Evolutionary conservation across 2,888 invertebrate genomes (phyloP).

Genomic region (Erannis defoliaria): DNA sequence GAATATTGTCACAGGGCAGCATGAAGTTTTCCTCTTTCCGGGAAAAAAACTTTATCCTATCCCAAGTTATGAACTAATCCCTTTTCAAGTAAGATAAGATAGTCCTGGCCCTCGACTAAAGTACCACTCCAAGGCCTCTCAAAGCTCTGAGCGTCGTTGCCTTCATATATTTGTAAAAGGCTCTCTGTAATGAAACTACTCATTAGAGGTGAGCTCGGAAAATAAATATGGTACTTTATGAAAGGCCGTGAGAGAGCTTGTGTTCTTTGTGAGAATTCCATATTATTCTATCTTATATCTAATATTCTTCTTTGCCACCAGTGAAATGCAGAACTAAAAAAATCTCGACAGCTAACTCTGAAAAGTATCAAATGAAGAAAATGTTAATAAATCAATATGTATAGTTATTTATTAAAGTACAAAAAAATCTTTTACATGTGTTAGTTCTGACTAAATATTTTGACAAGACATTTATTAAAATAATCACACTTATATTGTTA

Average conservation of each 20-base stretch:
- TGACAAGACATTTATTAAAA: too few species aligned
- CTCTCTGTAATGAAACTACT: conserved; percentile 7
- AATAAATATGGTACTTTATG: conserved; percentile 24
- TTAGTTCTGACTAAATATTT: too few species aligned
- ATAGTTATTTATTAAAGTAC: too few species aligned
- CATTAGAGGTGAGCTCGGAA: conserved; percentile 9
- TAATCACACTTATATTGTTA: too few species aligned
- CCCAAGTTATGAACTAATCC: neutral
- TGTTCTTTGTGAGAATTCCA: neutral
- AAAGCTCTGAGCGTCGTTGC: conserved; percentile 12
- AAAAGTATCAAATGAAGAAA: too few species aligned
- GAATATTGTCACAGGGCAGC: too few species aligned
- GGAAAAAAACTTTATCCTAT: neutral
- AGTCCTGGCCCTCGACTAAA: conserved; percentile 1
- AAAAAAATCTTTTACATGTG: too few species aligned
- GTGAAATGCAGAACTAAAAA: neutral
- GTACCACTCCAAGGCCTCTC: conserved; percentile 7
- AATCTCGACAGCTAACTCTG: too few species aligned
- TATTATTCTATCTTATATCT: too few species aligned
- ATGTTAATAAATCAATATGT: too few species aligned
- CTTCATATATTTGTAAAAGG: conserved; percentile 23
- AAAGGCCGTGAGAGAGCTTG: neutral
- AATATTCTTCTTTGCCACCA: neutral
- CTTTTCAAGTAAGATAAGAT: neutral
- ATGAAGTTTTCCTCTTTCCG: neutral